Base-by-base conservation (phyloP, 2,888 invertebrate genomes). In the Metacarcinus magister region DNA sequence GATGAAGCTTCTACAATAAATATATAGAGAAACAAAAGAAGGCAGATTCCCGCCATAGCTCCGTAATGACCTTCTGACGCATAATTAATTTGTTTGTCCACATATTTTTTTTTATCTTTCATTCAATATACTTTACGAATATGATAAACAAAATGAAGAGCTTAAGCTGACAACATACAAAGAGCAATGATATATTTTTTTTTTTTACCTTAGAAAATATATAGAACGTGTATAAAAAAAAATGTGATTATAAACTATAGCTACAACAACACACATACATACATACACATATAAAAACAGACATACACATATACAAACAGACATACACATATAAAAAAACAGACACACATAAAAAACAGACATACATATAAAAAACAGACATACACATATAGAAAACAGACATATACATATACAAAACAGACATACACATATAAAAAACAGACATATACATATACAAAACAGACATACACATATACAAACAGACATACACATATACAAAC, bases 241-340 rank as follows among this genome's bases (percentile, higher is more conserved):
- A 7, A 54, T 10, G 10, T 10, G 54, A 10, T 54, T 13, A 54
- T 0, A 13, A 54, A 54, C 54, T 54, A 16, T 16, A 54, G 54
- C 54, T 54, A 54, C 16, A 10, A 54, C 10, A 10, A 54, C 54
- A 54, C 54, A 54, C 54, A 54, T 16, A 54, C 54, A 54, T 16
- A 54, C 54, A 54, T 28, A 39, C 44, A 90, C 44, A 90, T 28
- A 90, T 28, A 90, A 19, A 90, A 19, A 90, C 44, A 90, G 23
- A 90, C 44, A 90, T 28, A 90, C 44, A 90, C 44, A 90, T 28
- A 90, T 28, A 90, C 44, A 90, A 19, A 90, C 44, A 90, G 19
- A 90, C 44, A 90, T 28, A 90, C 44, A 90, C 44, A 90, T 28
- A 90, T 28, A 90, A 19, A 90, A 19, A 90, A 19, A 90, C 54